phyloP scores from a whole-genome alignment of 2,797 vertebrate genomes.

The Anas capensis region DNA sequence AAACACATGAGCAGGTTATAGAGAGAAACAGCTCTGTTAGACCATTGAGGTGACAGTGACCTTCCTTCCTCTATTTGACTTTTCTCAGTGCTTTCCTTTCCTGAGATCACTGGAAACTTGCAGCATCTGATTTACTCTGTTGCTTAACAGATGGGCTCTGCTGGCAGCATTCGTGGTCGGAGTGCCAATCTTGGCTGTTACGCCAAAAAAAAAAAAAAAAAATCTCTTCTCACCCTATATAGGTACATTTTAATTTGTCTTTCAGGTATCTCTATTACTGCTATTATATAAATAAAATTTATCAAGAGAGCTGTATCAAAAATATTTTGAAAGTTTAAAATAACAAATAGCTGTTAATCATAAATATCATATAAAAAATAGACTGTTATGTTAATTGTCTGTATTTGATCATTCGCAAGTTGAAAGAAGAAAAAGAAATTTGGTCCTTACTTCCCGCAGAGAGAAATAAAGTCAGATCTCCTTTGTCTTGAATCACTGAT shows the following conservation, averaged over 20 bases:
- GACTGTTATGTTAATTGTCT: background rate
- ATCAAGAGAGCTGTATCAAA: background rate
- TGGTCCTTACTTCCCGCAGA: background rate
- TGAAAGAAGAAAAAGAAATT: background rate
- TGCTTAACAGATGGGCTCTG: conserved; percentile 60
- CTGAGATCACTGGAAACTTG: conserved; percentile 11
- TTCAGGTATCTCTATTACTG: background rate
- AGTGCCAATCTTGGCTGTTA: background rate
- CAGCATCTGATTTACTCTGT: conserved; percentile 30
- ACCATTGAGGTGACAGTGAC: conserved; percentile 9
- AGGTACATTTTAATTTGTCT: conserved; percentile 16
- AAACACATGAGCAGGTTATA: background rate
- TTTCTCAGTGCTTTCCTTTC: background rate
- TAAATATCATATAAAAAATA: background rate
- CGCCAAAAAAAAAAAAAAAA: background rate
- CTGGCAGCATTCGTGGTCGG: conserved; percentile 38
- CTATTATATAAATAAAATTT: background rate
- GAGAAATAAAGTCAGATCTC: background rate
- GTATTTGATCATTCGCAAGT: background rate
- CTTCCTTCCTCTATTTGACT: background rate
- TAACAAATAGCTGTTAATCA: background rate
- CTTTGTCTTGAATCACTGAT: background rate
- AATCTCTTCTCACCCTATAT: conserved; percentile 26
- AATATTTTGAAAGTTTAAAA: background rate
- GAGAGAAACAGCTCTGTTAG: background rate